phyloP scores from a whole-genome alignment of 2,113 vertebrate genomes.

The Melanerpes formicivorus region DNA sequence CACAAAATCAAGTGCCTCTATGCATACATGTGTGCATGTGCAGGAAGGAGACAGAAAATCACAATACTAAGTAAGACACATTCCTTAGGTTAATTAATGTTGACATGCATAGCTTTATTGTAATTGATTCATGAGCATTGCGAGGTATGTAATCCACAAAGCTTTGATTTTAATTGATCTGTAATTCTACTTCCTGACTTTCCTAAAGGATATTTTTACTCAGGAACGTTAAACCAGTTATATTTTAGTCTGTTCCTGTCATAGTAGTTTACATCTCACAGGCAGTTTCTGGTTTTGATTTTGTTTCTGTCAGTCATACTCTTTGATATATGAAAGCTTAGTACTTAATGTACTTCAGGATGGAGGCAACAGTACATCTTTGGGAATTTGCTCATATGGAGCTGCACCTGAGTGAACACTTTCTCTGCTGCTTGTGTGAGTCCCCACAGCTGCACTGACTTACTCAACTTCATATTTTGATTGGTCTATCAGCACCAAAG shows the following conservation, averaged over 20 bases:
- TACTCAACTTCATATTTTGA: neutral
- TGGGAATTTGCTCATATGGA: neutral
- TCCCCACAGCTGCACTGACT: accelerated
- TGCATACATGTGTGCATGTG: accelerated
- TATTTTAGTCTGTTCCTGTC: neutral
- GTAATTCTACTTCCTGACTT: constrained; percentile 21
- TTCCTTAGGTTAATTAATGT: constrained; percentile 30
- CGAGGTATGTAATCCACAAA: neutral
- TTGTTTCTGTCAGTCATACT: neutral
- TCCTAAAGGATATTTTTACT: constrained; percentile 8
- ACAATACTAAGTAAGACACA: neutral
- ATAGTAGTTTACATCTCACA: neutral
- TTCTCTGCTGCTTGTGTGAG: neutral
- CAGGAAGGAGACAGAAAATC: neutral
- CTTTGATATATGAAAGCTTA: neutral
- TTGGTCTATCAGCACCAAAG: neutral
- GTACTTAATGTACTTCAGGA: neutral
- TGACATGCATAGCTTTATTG: neutral
- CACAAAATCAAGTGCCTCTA: neutral
- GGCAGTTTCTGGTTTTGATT: neutral
- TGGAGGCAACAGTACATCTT: neutral
- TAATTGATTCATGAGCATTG: neutral
- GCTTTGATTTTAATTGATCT: constrained; percentile 17
- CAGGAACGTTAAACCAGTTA: neutral
- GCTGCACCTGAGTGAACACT: neutral